Evolutionary conservation across 1,140 invertebrate genomes (phyloP).

Genomic region (Atta colombica): DNA sequence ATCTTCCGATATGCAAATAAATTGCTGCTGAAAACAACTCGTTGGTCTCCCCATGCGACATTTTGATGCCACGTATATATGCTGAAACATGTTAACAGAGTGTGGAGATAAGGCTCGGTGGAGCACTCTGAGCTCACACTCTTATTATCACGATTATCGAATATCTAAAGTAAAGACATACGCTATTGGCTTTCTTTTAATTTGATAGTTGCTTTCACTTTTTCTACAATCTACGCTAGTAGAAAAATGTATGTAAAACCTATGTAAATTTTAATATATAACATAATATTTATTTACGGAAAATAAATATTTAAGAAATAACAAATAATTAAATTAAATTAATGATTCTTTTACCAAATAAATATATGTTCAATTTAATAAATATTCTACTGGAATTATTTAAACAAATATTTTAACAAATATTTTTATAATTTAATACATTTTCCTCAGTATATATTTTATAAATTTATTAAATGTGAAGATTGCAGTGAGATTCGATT

Average conservation of each 20-base stretch:
- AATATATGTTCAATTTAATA: no score
- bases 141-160: slow-evolving; percentile 55
- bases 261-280: no score
- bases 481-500: neutral
- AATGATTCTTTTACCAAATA: no score
- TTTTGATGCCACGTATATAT: slow-evolving; percentile 66
- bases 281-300: no score
- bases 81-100: slow-evolving; percentile 13
- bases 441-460: neutral
- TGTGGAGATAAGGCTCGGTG: slow-evolving; percentile 56
- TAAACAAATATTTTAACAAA: no score
- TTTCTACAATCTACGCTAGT: neutral
- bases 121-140: neutral
- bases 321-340: no score
- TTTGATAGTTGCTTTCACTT: neutral
- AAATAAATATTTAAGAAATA: no score
- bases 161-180: neutral
- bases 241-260: no score
- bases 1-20: slow-evolving; percentile 62
- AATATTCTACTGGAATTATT: no score
- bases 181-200: neutral
- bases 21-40: slow-evolving; percentile 33
- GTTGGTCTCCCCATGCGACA: slow-evolving; percentile 29
- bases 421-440: no score
- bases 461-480: neutral